Conservation (phyloP, 2,888 invertebrate genomes). For the Apotomis turbidana region DNA sequence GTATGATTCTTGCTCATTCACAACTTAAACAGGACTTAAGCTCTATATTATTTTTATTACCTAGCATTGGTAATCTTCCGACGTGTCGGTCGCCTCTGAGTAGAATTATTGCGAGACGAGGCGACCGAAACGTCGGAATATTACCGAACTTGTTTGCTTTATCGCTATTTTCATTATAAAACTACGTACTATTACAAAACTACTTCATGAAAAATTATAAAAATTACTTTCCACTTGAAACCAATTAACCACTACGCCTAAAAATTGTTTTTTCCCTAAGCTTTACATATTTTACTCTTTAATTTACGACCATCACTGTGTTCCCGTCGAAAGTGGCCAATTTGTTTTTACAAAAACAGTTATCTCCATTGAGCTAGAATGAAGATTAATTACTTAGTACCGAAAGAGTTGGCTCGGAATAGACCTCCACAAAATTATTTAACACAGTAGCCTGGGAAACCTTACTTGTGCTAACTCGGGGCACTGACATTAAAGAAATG, state of each 20-base stretch:
- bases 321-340: background rate
- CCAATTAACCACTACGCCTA: background rate
- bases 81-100: too few relatives aligned
- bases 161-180: background rate
- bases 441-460: too few relatives aligned
- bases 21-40: too few relatives aligned
- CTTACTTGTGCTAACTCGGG: too few relatives aligned
- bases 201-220: background rate
- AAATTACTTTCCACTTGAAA: background rate
- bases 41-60: too few relatives aligned
- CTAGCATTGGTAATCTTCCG: too few relatives aligned
- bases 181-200: background rate
- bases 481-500: too few relatives aligned
- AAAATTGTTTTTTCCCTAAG: background rate
- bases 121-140: too few relatives aligned
- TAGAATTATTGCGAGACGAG: too few relatives aligned
- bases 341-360: background rate
- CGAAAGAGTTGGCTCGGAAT: background rate
- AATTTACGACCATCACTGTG: background rate
- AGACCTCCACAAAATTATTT: background rate
- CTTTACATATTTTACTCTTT: background rate
- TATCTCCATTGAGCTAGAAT: background rate
- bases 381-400: background rate
- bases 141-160: too few relatives aligned
- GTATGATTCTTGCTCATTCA: too few relatives aligned